Base-by-base conservation (phyloP, 37 sponge, comb jelly and placozoan genomes). In the Ephydatia muelleri region DNA sequence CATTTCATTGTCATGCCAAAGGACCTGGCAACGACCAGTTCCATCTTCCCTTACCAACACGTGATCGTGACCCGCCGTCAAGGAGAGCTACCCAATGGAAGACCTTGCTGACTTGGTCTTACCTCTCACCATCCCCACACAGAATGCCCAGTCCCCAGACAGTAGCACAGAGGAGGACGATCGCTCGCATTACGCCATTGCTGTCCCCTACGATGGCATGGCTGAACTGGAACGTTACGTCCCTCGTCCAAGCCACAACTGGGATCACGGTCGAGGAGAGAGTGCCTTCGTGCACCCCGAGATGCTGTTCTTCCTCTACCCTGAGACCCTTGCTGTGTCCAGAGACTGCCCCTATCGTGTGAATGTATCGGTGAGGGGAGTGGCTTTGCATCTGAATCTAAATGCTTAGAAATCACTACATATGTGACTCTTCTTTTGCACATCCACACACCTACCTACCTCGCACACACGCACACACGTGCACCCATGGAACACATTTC, bases 251-350 rank as follows among this genome's bases (percentile, higher is more conserved):
- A n/a, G 3, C 1, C 69, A 75, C 25, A 85, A 85, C 2, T 5
- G 22, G 37, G 29, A 47, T 0, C 81, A 40, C n/a, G 67, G 26
- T 3, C 5, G 30, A 12, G 76, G 32, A 39, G 35, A 68, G 1
- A 19, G 65, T 22, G 85, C 85, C 35, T 90, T 75, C 67, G 31
- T 90, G 12, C 90, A 90, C 32, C 90, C 90, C 0, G 81, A 84
- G 36, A 49, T 90, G 35, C 68, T 90, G 12, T 90, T 80, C 75
- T 90, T 25, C 68, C 77, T 90, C 36, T 90, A 76, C 49, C 90
- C 84, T 21, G 90, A 90, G 68, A 90, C 90, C 11, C 85, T 90
- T 28, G 48, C 85, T 9, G 38, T 76, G 9, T 68, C 85, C 22
- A 79, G 82, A 2, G 13, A n/a, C 0, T 90, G 65, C 72, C 1